Conservation (phyloP, 2,797 vertebrate species). For the Melanotaenia nigrans region DNA sequence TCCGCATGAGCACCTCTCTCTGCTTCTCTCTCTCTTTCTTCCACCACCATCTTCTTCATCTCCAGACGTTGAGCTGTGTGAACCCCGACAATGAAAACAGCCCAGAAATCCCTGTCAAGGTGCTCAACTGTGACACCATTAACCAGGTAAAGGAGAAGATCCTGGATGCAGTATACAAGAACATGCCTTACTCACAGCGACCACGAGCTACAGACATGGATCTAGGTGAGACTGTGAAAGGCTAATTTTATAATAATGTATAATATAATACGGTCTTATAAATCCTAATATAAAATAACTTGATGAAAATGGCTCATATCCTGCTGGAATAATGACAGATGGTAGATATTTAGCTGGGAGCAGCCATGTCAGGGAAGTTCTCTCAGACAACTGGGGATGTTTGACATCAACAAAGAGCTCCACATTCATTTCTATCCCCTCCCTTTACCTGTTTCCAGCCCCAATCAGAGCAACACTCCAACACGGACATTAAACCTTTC, state of each 20-base stretch:
- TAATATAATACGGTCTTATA: not conserved
- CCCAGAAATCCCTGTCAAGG: slow-evolving; percentile 97
- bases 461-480: slow-evolving; percentile 48
- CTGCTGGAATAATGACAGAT: slow-evolving; percentile 22
- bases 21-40: slow-evolving; percentile 23
- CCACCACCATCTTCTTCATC: slow-evolving; percentile 15
- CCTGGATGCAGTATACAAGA: slow-evolving; percentile 96
- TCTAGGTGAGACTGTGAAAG: slow-evolving; percentile 85
- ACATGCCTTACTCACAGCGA: slow-evolving; percentile 94
- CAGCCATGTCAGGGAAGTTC: slow-evolving; percentile 20
- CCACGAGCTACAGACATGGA: slow-evolving; percentile 96
- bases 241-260: not conserved
- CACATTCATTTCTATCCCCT: slow-evolving; percentile 28
- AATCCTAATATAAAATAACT: slow-evolving; percentile 4
- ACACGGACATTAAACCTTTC: slow-evolving; percentile 58
- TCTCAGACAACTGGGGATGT: slow-evolving; percentile 19
- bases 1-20: slow-evolving; percentile 58
- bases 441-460: slow-evolving; percentile 47
- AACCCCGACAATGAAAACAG: slow-evolving; percentile 99
- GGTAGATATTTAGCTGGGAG: slow-evolving; percentile 8
- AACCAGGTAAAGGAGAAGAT: slow-evolving; percentile 99
- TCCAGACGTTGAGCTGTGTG: slow-evolving; percentile 96
- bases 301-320: slow-evolving; percentile 14
- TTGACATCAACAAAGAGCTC: slow-evolving; percentile 41
- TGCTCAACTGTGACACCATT: slow-evolving; percentile 97